These are phyloP conservation scores for Chaetogeoica ovagalla DNA, from an alignment of 2,888 invertebrate genomes.

Conservation along the genomic window DNA sequence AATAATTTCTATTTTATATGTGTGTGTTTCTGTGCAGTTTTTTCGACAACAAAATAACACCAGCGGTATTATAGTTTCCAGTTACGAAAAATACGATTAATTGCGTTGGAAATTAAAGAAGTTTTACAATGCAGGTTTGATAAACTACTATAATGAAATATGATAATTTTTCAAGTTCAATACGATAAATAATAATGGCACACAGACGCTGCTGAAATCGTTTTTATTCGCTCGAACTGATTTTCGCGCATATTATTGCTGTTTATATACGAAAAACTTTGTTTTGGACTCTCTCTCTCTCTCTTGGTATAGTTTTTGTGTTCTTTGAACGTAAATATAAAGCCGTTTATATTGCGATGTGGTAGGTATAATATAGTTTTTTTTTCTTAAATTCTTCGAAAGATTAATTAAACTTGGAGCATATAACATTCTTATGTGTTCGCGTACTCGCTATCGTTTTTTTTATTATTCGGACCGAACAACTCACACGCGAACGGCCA, in stretches of 20 bases:
- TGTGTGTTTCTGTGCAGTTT: too few species aligned
- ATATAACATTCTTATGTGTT: neutral
- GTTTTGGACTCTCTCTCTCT: too few species aligned
- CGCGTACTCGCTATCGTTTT: neutral
- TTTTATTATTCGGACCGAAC: neutral
- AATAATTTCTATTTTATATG: too few species aligned
- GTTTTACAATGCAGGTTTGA: too few species aligned
- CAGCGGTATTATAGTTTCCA: too few species aligned
- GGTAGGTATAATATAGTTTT: neutral
- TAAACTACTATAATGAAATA: too few species aligned
- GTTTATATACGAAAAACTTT: slow-evolving; percentile 3
- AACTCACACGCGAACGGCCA: neutral
- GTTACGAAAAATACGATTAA: too few species aligned
- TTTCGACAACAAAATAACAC: too few species aligned
- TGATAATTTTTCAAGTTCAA: too few species aligned
- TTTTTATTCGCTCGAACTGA: neutral
- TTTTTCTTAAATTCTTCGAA: neutral
- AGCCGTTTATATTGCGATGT: neutral
- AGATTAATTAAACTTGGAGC: neutral
- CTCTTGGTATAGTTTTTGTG: neutral
- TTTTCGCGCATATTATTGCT: neutral
- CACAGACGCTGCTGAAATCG: neutral
- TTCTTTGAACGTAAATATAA: neutral
- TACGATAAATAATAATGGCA: too few species aligned
- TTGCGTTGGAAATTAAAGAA: too few species aligned